Conservation (phyloP, 1,140 invertebrate species). For the Akabosia matsudoensis region DNA sequence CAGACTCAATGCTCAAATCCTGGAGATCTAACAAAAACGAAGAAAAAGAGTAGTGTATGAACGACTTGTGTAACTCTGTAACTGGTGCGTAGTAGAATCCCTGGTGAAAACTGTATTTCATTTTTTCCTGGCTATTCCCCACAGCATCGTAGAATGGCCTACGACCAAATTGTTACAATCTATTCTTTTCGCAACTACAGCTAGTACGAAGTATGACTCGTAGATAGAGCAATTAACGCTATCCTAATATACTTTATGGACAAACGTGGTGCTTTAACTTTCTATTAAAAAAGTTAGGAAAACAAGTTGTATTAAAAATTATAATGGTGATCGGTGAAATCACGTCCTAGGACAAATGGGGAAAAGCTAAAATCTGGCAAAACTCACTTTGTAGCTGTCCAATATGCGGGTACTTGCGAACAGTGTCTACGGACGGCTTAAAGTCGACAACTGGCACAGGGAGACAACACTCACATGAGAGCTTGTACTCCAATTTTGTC, state of each 20-base stretch:
- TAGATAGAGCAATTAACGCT: too few relatives aligned
- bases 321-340: neutral
- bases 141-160: too few relatives aligned
- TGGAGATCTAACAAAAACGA: slow-evolving; percentile 15
- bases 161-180: too few relatives aligned
- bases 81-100: neutral
- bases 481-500: slow-evolving; percentile 14
- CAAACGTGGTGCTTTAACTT: too few relatives aligned
- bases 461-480: slow-evolving; percentile 27
- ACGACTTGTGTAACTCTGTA: neutral
- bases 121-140: too few relatives aligned
- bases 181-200: too few relatives aligned
- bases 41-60: neutral
- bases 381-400: neutral
- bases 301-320: too few relatives aligned
- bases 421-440: neutral
- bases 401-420: neutral
- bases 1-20: slow-evolving; percentile 33
- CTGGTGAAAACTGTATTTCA: neutral
- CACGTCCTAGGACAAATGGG: neutral
- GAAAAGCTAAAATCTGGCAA: neutral
- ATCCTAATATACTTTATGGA: too few relatives aligned
- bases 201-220: too few relatives aligned
- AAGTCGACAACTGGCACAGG: slow-evolving; percentile 15
- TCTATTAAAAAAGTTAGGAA: too few relatives aligned